phyloP scores from a whole-genome alignment of 1,140 invertebrate genomes.

The Drosophila sp. region DNA sequence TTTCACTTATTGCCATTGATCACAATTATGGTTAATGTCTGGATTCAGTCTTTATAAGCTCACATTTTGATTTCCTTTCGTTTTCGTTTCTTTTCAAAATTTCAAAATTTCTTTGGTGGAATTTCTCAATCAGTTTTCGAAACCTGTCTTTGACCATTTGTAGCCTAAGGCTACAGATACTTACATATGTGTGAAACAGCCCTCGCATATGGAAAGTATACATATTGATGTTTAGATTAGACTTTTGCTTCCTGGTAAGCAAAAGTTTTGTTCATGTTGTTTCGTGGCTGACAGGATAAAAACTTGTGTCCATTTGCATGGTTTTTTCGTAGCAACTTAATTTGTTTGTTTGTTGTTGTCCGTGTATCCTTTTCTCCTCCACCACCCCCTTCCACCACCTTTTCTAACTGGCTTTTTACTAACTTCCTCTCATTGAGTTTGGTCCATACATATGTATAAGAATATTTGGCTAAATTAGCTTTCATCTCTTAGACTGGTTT shows the following conservation, averaged over 20 bases:
- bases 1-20: too few relatives aligned
- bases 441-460: slow-evolving; percentile 28
- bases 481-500: slow-evolving; percentile 70
- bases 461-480: slow-evolving; percentile 66
- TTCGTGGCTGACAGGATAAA: slow-evolving; percentile 7
- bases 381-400: not conserved
- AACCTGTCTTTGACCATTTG: too few relatives aligned
- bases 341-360: slow-evolving; percentile 19
- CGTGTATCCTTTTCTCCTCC: slow-evolving; percentile 13
- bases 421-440: slow-evolving; percentile 23
- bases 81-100: too few relatives aligned
- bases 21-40: too few relatives aligned
- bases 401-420: not conserved
- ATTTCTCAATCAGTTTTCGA: too few relatives aligned
- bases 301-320: slow-evolving; percentile 2
- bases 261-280: slow-evolving; percentile 15
- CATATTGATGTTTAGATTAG: slow-evolving; percentile 4
- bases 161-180: too few relatives aligned
- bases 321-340: slow-evolving; percentile 2
- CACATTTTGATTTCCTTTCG: too few relatives aligned
- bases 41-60: too few relatives aligned
- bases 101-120: too few relatives aligned
- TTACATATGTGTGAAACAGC: not conserved
- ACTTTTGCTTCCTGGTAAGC: slow-evolving; percentile 1
- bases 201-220: not conserved